Base-by-base conservation (phyloP, 2,797 vertebrate species). In the Sebastes reedi region DNA sequence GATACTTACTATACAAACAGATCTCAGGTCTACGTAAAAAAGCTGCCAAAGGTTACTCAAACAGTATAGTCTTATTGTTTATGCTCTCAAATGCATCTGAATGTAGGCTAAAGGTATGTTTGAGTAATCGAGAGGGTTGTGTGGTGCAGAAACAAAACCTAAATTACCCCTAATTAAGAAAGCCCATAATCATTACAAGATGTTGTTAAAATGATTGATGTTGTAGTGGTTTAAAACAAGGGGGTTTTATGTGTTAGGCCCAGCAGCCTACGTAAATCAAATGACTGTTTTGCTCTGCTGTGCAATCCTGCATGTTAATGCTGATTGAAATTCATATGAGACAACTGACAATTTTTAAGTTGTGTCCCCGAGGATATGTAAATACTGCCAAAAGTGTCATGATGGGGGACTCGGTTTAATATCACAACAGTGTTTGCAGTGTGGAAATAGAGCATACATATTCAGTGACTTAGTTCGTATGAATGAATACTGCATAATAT, bases 261-360 rank as follows among this genome's bases (percentile, higher is more conserved):
- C 3, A 36, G 6, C 2, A 50, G 7, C 46, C 13, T 27, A 24
- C 4, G 2, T 42, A 34, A 72, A 69, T 46, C 50, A 65, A 55
- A 62, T 54, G 13, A 27, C 30, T 50, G 24, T 58, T 58, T 72
- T 50, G 29, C 29, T 72, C 62, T 30, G 18, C 27, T 74, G 32
- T 66, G 27, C 52, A 80, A 50, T 36, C 20, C n/a, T 67, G 36
- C 46, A 36, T 56, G 7, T 59, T 59, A 70, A 70, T 61, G 24
- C 24, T 42, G n/a, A 78, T 56, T 82, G 4, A 80, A 85, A 88
- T 83, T 87, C 79, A 60, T 9, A 64, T 36, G 46, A 81, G 61
- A 73, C 5, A 30, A 30, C 34, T 67, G 9, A 4, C 10, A 29
- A 16, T 67, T 71, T 58, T 24, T 1, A 65, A 52, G 11, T 67